phyloP scores from a whole-genome alignment of 1,140 invertebrate species.

The Andricus grossulariae region DNA sequence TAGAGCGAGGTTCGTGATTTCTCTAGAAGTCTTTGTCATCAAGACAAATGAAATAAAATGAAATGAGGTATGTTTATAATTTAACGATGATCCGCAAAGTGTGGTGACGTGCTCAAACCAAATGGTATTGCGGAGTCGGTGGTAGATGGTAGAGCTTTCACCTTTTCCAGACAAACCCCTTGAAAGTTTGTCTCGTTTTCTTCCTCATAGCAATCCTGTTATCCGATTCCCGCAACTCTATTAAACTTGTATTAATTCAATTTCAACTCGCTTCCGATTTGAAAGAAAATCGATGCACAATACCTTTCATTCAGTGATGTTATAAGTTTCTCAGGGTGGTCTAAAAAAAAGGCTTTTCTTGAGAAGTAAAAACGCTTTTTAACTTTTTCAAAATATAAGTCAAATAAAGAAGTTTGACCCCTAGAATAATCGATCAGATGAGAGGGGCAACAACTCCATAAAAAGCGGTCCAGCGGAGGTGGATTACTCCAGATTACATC shows the following conservation, averaged over 20 bases:
- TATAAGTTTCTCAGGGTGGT: too few relatives aligned
- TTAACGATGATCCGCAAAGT: slow-evolving; percentile 17
- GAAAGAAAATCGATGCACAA: neutral
- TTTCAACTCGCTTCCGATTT: slow-evolving; percentile 6
- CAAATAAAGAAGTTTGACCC: too few relatives aligned
- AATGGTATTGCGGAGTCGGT: slow-evolving; percentile 7
- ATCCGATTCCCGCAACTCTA: slow-evolving; percentile 7
- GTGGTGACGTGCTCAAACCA: slow-evolving; percentile 9
- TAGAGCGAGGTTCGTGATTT: neutral
- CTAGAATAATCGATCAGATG: too few relatives aligned
- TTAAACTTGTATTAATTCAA: slow-evolving; percentile 14
- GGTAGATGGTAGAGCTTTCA: slow-evolving; percentile 3
- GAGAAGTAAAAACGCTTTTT: too few relatives aligned
- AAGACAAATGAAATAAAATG: slow-evolving; percentile 3
- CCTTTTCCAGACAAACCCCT: slow-evolving; percentile 8
- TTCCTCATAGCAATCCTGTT: slow-evolving; percentile 12
- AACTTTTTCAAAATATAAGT: too few relatives aligned
- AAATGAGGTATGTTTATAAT: slow-evolving; percentile 25
- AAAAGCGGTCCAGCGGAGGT: too few relatives aligned
- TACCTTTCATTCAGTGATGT: neutral
- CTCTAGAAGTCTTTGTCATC: slow-evolving; percentile 12
- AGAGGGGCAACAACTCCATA: too few relatives aligned
- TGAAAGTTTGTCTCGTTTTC: neutral
- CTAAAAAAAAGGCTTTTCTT: too few relatives aligned
- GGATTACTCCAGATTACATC: too few relatives aligned